Evolutionary conservation across 2,888 invertebrate genomes (phyloP), one percentile per base, ranked within the genome.

Genomic region (Troglohyphantes excavatus): DNA sequence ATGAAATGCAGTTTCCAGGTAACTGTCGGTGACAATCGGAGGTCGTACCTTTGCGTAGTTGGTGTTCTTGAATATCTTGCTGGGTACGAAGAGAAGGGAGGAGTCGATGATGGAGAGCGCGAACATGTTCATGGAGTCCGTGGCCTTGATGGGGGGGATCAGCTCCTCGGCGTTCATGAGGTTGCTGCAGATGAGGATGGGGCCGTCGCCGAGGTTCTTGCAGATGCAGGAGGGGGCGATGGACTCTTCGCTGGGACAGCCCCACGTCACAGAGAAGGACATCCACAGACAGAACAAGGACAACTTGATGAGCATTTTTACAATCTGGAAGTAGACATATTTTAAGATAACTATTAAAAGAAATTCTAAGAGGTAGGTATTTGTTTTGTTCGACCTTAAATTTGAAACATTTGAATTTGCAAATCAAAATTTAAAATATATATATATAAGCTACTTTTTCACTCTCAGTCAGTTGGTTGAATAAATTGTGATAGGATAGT

Each of bases 21-120:
- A n/a, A n/a, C n/a, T n/a, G n/a, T n/a, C n/a, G n/a, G n/a, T n/a
- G n/a, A n/a, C n/a, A n/a, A n/a, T n/a, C n/a, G n/a, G n/a, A n/a
- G n/a, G n/a, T n/a, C 86, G 73, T 19, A 88, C 87, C 27, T 81
- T 88, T 65, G 65, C 27, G 33, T 68, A 88, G 1, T 67, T 88
- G 2, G 87, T 81, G 1, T 81, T 59, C 19, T 67, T 27, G 53
- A 88, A 88, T 19, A 81, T 6, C 5, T 13, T 23, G 2, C 46
- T 53, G 2, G 79, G 87, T 17, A 88, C 63, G 26, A 81, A 81
- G 7, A 67, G 63, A 3, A 88, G 59, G 0, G 75, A 1, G 0
- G 87, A 88, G 9, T 88, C 59, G 11, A 73, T 59, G 3, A 88
- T 39, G 7, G 39, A 13, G 3, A 88, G 11, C 3, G 87, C 43